phyloP scores from a whole-genome alignment of 2,797 vertebrate species.

The Catostomus latipinnis region DNA sequence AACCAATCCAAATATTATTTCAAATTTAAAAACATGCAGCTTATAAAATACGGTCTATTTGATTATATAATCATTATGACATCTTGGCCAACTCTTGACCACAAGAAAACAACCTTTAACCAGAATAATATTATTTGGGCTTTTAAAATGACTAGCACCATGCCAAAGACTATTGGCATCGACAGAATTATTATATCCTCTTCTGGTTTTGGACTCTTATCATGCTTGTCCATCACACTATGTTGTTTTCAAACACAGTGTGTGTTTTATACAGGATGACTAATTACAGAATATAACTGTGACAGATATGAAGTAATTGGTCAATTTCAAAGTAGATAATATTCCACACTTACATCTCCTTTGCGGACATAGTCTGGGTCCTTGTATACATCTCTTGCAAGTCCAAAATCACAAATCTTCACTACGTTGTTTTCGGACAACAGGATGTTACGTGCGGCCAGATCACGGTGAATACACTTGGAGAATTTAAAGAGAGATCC shows the following conservation, averaged over 20 bases:
- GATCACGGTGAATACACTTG: conserved; percentile 92
- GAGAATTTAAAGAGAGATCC: conserved; percentile 33
- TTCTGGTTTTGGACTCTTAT: conserved; percentile 42
- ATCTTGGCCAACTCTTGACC: conserved; percentile 31
- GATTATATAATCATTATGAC: conserved; percentile 40
- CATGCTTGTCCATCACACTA: conserved; percentile 36
- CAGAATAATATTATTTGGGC: conserved; percentile 53
- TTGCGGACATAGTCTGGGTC: conserved; percentile 94
- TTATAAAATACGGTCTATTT: conserved; percentile 39
- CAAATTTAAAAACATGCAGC: conserved; percentile 15
- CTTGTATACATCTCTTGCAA: conserved; percentile 94
- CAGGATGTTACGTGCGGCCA: conserved; percentile 93
- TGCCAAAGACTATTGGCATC: conserved; percentile 11
- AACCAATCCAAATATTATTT: not conserved
- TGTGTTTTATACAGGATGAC: not conserved
- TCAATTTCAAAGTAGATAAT: not conserved
- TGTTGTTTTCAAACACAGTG: conserved; percentile 35
- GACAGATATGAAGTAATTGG: not conserved
- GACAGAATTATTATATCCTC: conserved; percentile 33
- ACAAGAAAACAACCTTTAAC: conserved; percentile 48
- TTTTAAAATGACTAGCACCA: conserved; percentile 38
- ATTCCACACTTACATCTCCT: conserved; percentile 86
- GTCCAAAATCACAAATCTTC: conserved; percentile 95
- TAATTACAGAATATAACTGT: not conserved
- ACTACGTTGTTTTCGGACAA: conserved; percentile 94